These are phyloP conservation scores for Globodera rostochiensis DNA, from an alignment of 1,140 invertebrate species.

Conservation along the genomic window DNA sequence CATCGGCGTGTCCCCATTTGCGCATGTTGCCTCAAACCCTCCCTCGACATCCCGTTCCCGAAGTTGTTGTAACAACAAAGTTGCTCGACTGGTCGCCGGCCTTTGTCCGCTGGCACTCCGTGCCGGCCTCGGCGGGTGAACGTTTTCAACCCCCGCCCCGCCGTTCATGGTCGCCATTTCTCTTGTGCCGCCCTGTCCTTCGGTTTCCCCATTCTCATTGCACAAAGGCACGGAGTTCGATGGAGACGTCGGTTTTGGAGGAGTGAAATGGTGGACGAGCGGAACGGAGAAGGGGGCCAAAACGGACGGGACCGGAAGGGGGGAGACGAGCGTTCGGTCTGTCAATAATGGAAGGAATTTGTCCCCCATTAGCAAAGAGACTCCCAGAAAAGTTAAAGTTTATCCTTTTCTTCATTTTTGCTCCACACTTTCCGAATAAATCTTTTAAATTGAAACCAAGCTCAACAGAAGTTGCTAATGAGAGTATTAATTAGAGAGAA, in stretches of 20 bases:
- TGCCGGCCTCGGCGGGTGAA: conserved; percentile 7
- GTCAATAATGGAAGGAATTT: neutral
- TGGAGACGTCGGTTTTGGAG: neutral
- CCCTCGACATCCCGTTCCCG: conserved; percentile 44
- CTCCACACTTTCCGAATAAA: too few species aligned
- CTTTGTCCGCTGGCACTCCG: conserved; percentile 19
- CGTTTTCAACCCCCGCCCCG: neutral
- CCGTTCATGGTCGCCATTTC: neutral
- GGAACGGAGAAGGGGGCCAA: neutral
- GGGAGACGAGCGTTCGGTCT: neutral
- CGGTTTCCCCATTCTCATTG: neutral
- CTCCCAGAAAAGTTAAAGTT: too few species aligned
- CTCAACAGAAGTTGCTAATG: too few species aligned
- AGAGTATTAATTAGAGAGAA: too few species aligned
- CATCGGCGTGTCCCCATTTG: neutral
- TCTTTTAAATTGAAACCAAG: too few species aligned
- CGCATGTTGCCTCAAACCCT: neutral
- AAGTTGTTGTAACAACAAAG: conserved; percentile 52
- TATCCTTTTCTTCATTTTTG: too few species aligned
- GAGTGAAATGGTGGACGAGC: neutral
- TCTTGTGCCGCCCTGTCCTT: neutral
- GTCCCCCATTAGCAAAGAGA: too few species aligned
- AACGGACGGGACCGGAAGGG: neutral
- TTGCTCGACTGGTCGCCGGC: conserved; percentile 45
- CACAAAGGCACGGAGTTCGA: neutral